phyloP scores from a whole-genome alignment of 92 coral and sea anemone species.

The Plumapathes pennacea region DNA sequence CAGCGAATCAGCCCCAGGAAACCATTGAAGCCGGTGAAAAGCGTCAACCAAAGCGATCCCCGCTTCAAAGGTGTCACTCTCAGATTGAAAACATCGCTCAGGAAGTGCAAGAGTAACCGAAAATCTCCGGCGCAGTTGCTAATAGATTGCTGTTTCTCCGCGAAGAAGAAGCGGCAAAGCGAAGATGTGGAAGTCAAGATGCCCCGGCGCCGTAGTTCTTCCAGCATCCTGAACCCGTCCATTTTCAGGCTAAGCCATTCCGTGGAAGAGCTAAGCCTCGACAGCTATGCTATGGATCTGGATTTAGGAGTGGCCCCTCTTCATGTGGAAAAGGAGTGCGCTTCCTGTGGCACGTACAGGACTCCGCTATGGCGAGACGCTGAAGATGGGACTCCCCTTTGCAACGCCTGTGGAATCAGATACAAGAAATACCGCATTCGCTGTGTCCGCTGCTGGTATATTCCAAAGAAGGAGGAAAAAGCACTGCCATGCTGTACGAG shows the following conservation, averaged over 20 bases:
- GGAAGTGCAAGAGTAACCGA: conserved; percentile 39
- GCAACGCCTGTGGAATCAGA: conserved; percentile 99
- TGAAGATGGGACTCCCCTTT: conserved; percentile 98
- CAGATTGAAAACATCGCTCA: conserved; percentile 88
- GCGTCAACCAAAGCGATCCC: conserved; percentile 89
- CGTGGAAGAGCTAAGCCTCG: conserved; percentile 40
- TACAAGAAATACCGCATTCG: conserved; percentile 97
- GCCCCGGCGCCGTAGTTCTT: conserved; percentile 56
- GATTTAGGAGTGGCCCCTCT: conserved; percentile 86
- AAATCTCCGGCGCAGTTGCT: conserved; percentile 84
- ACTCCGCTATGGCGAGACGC: conserved; percentile 99
- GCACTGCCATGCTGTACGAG: conserved; percentile 82
- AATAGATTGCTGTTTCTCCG: conserved; percentile 85
- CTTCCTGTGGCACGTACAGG: conserved; percentile 91
- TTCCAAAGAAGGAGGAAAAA: conserved; percentile 96
- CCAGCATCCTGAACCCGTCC: conserved; percentile 76
- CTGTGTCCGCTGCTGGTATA: conserved; percentile 94
- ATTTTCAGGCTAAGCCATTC: conserved; percentile 69
- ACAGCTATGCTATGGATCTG: conserved; percentile 48
- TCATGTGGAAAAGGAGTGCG: conserved; percentile 91
- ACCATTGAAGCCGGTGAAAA: conserved; percentile 90
- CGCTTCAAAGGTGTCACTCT: conserved; percentile 93
- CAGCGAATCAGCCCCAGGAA: conserved; percentile 93
- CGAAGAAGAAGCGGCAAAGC: conserved; percentile 78
- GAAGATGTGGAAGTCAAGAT: conserved; percentile 50